Base-by-base conservation (phyloP, 2,797 vertebrate species). In the Coreius guichenoti region DNA sequence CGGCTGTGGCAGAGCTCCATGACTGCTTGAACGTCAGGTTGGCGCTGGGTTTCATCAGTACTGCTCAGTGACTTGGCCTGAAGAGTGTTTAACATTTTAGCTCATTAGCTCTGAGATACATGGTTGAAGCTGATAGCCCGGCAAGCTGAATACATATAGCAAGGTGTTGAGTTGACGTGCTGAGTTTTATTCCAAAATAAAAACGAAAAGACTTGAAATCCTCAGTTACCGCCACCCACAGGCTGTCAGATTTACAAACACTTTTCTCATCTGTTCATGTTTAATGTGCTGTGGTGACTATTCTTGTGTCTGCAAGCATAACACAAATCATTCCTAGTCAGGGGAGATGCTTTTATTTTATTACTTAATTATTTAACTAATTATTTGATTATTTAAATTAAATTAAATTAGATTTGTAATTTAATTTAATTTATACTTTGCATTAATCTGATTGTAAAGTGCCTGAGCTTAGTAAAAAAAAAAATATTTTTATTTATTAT, bases 261-360 rank as follows among this genome's bases (percentile, higher is more conserved):
- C 29, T 14, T 54, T 75, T 29, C 29, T 54, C 29, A 13, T 75
- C 73, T 54, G 9, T 21, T 75, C 29, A 14, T 54, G 47, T 31
- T 7, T 45, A 45, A 45, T 51, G 4, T 51, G 5, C 9, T 51
- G 16, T 3, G 45, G 29, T 49, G 16, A 74, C 26, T 21, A 31
- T 19, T 6, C 2, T 13, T 51, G 29, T 33, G 17, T 7, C 51
- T 51, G 19, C 33, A 68, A 68, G 68, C 36, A 72, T 72, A 26
- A 68, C 54, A 73, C 54, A 51, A 43, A 74, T 16, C 29, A 56
- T 43, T 84, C 63, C 29, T 67, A 39, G 47, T 56, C 82, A 58
- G 33, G 49, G 49, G 21, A 31, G 36, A 68, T 54, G 45, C 23
- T 23, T 12, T 9, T 9, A n/a, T 43, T 45, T 45, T 14, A 63